These are phyloP conservation scores for Globodera ellingtonae DNA, from an alignment of 1,140 invertebrate species.

Conservation along the genomic window DNA sequence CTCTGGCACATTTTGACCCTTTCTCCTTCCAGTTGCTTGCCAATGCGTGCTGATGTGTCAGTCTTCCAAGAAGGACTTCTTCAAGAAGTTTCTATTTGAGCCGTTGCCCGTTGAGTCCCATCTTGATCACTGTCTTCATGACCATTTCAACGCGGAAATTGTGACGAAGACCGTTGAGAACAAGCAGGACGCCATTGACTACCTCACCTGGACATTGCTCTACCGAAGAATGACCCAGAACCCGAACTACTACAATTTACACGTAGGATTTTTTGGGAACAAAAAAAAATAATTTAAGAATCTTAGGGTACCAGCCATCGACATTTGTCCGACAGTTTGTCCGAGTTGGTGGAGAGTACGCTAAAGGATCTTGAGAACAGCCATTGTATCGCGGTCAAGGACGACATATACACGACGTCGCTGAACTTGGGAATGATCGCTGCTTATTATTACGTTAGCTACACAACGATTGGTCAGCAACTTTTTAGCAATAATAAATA, in stretches of 20 bases:
- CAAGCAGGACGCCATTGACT: conserved; percentile 99
- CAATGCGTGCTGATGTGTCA: conserved; percentile 97
- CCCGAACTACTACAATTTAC: conserved; percentile 98
- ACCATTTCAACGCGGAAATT: conserved; percentile 99
- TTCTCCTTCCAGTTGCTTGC: conserved; percentile 55
- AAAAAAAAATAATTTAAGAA: not conserved
- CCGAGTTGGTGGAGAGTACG: conserved; percentile 95
- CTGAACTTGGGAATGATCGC: conserved; percentile 99
- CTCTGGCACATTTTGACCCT: not conserved
- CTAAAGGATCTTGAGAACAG: conserved; percentile 92
- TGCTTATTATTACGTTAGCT: conserved; percentile 99
- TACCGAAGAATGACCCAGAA: conserved; percentile 96
- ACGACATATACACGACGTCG: conserved; percentile 93
- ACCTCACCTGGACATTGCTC: conserved; percentile 98
- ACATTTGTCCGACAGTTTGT: conserved; percentile 95
- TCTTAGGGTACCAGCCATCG: conserved; percentile 74
- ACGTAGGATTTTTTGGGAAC: conserved; percentile 66
- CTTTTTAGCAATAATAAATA: conserved; percentile 3
- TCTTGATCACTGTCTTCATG: conserved; percentile 92
- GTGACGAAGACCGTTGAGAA: conserved; percentile 99
- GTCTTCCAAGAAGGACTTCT: conserved; percentile 95
- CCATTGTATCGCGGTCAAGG: conserved; percentile 95
- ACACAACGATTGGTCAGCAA: conserved; percentile 87
- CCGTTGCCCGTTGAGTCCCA: conserved; percentile 96
- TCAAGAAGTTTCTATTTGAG: conserved; percentile 97